Evolutionary conservation across 2,888 invertebrate genomes (phyloP), one percentile per base, ranked within the genome.

Genomic region (Leptopilina drosophilae): DNA sequence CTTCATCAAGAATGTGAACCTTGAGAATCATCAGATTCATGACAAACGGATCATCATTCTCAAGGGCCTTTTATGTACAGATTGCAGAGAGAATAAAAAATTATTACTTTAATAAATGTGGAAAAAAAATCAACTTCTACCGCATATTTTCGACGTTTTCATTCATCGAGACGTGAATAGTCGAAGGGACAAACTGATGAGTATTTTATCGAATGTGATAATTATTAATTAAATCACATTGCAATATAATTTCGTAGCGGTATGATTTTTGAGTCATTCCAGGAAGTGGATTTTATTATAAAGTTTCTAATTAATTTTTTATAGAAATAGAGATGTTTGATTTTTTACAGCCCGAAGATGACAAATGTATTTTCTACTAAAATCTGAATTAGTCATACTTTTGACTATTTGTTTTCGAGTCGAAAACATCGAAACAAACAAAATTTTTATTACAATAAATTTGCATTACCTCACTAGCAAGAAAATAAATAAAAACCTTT

Each of bases 1-100:
- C 49, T 49, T 49, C 49, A 53, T 73, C n/a, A 73, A 56, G 69
- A 73, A 73, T 73, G 69, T 73, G 14, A 56, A 73, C 73, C 73
- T 73, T 69, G 69, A 26, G 49, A 69, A 69, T 69, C 53, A 53
- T 56, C 53, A 33, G 33, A 56, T 73, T 33, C 53, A 73, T 73
- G 73, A 56, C 73, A 56, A 33, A 12, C 56, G 73, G 73, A 73
- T 56, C 73, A 69, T 69, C 69, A 73, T 33, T 14, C 5, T n/a
- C 73, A 73, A 73, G 73, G 73, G 5, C 53, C n/a, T n/a, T 14
- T 56, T 42, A 42, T 42, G 33, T 33, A 46, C 33, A 33, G 11
- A 64, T 64, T 15, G 53, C 3, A 56, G 69, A 9, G 46, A 46
- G 33, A 33, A 33, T 3, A 73, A 69, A n/a, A 73, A 73, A 56